Evolutionary conservation across 1,140 invertebrate species (phyloP), one percentile per base, ranked within the genome.

Genomic region (Trichogramma pretiosum): DNA sequence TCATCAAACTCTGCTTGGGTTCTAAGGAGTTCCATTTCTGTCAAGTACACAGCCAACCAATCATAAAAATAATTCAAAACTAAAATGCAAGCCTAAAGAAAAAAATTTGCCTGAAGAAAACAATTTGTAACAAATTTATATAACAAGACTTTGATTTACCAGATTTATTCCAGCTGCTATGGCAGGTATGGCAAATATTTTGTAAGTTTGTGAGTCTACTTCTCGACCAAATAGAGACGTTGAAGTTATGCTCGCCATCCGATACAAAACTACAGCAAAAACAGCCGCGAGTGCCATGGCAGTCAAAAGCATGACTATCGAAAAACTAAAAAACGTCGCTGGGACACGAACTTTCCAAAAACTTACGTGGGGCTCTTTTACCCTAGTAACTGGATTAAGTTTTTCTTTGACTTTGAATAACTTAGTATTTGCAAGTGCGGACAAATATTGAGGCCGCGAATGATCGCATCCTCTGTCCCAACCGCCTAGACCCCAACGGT

Each of bases 1-100:
- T 98, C 93, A 62, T 99, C 95, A 71, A 96, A 99, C 72, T 98
- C 92, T 0, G 90, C 93, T 74, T 98, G 93, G 0, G 95, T 98
- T 46, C 95, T 76, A 43, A 91, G 80, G 54, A 96, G 77, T 76
- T 99, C 90, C 67, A 93, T 63, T 59, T 97, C 92, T 0, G 95
- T 98, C 30, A 98, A 76, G 68, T 89, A 92, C 57, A 92, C 80
- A 0, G 95, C 94, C 30, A 95, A 63, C 67, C 80, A 85, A 54
- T 84, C 84, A 60, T 98, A 98, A 26, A 96, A 76, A 74, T 83
- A 88, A 70, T 93, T 94, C 43, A 94, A 84, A 41, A 93, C 67
- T 57, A 89, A 77, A 53, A 94, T 92, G 56, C 88, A 87, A 39
- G 81, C 55, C 58, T 62, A 35, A 5, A 54, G 52, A 50, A 1